These are phyloP conservation scores for Trachythela sp. DNA, from an alignment of 64 coral and sea anemone species.

Conservation along the genomic window DNA sequence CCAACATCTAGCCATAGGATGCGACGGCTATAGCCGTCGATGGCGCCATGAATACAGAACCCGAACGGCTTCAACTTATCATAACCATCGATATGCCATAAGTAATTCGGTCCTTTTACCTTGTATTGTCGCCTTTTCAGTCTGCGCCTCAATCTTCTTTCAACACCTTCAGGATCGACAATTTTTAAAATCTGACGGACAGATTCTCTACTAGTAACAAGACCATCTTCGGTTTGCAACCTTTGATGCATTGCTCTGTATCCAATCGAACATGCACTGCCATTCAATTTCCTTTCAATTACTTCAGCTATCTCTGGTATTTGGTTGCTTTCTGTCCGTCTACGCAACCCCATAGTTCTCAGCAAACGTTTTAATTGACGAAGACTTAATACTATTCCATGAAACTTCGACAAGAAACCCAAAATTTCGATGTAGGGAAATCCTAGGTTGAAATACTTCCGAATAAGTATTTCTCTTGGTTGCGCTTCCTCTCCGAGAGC, in stretches of 20 bases:
- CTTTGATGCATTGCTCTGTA: conserved; percentile 70
- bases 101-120: conserved; percentile 41
- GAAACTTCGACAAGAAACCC: conserved; percentile 32
- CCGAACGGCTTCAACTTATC: conserved; percentile 22
- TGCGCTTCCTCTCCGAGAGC: neutral
- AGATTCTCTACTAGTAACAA: conserved; percentile 45
- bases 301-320: conserved; percentile 21
- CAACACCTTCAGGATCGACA: conserved; percentile 53
- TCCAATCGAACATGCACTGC: conserved; percentile 58
- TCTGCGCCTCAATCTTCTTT: conserved; percentile 37
- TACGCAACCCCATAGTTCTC: conserved; percentile 20
- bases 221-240: conserved; percentile 28
- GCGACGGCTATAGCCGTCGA: conserved; percentile 37
- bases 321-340: conserved; percentile 10
- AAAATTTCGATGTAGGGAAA: conserved; percentile 46
- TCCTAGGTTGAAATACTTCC: conserved; percentile 33
- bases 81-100: conserved; percentile 33
- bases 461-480: conserved; percentile 23
- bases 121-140: conserved; percentile 41
- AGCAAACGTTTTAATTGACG: conserved; percentile 59
- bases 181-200: conserved; percentile 55
- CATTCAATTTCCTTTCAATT: conserved; percentile 53
- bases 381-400: conserved; percentile 45
- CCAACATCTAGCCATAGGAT: conserved; percentile 59
- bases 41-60: conserved; percentile 36